Evolutionary conservation across 2,888 invertebrate species (phyloP).

Genomic region (Gymnocheta viridis): DNA sequence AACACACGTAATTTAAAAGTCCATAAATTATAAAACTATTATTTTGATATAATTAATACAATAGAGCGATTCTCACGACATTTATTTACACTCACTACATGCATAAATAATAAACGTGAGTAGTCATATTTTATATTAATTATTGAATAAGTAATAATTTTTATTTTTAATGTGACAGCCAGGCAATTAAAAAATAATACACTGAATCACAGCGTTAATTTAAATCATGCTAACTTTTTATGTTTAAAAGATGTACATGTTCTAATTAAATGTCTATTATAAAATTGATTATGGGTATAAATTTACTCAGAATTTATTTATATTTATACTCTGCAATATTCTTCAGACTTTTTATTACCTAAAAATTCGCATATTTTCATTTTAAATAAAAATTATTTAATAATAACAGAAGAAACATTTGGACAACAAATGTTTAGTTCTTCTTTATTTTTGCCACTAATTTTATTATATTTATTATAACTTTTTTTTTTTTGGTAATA

Average conservation of each 20-base stretch:
- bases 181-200: background rate
- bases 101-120: constrained; percentile 30
- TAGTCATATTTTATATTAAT: constrained; percentile 31
- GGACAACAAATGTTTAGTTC: background rate
- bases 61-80: constrained; percentile 38
- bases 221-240: background rate
- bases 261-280: too few species aligned
- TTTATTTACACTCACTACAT: background rate
- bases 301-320: background rate
- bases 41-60: constrained; percentile 16
- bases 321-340: background rate
- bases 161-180: constrained; percentile 14
- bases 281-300: background rate
- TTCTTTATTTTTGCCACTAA: background rate
- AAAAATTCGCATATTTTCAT: too few species aligned
- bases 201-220: background rate
- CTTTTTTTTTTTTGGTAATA: background rate
- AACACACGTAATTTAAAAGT: background rate
- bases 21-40: constrained; percentile 36
- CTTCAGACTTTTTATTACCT: too few species aligned
- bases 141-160: constrained; percentile 16
- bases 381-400: background rate
- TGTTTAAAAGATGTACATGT: background rate
- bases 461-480: background rate
- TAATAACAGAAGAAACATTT: background rate